phyloP scores from a whole-genome alignment of 2,113 vertebrate species.

The Phainopepla nitens region DNA sequence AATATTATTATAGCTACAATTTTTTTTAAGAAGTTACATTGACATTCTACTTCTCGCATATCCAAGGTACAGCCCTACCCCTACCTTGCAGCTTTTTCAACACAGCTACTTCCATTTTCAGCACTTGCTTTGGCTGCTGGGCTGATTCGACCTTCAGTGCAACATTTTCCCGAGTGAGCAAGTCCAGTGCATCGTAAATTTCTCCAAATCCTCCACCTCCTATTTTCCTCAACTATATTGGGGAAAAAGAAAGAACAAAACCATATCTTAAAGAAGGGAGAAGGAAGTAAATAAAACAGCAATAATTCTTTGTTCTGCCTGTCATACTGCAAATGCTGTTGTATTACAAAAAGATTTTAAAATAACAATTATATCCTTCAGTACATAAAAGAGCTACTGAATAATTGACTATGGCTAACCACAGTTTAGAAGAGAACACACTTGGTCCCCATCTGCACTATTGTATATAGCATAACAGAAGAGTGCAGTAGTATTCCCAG shows the following conservation, averaged over 20 bases:
- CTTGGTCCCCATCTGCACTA: background rate
- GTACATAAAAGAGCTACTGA: background rate
- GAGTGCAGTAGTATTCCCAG: background rate
- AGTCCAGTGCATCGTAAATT: conserved; percentile 97
- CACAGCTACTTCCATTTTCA: conserved; percentile 99
- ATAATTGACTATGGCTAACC: background rate
- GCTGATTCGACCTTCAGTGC: conserved; percentile 98
- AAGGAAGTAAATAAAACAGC: conserved; percentile 5
- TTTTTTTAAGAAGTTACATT: background rate
- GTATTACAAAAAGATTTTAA: background rate
- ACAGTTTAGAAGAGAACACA: background rate
- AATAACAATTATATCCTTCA: background rate
- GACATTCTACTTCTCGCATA: background rate
- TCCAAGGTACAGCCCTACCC: conserved; percentile 69
- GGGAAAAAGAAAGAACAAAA: background rate
- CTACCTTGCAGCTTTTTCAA: conserved; percentile 98
- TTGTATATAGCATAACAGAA: background rate
- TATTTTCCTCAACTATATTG: conserved; percentile 90
- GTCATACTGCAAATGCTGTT: background rate
- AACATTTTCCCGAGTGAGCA: conserved; percentile 89
- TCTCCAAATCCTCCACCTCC: conserved; percentile 98
- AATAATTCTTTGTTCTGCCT: background rate
- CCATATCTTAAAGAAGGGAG: background rate
- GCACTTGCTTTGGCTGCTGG: conserved; percentile 97
- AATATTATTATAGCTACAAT: background rate